A percentile compares a stretch with the other conserved stretches of the same genome.
These are phyloP conservation scores for Pipra filicauda DNA, from an alignment of 2,113 vertebrate species.

Conservation along the genomic window DNA sequence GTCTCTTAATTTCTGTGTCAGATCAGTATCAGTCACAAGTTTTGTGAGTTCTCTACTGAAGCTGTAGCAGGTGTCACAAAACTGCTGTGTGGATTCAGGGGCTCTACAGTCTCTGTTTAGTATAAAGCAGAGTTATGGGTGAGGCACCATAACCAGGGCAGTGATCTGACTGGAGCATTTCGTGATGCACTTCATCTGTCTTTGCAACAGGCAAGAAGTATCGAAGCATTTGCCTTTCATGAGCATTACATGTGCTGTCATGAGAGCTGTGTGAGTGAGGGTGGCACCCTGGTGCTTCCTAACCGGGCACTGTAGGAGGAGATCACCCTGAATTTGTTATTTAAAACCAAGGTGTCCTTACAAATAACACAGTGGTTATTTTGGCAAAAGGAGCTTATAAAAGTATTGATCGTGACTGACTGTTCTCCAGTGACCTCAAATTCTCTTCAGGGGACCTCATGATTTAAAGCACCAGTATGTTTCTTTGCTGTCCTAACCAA, in stretches of 20 bases:
- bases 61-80: slow-evolving; percentile 7
- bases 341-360: slow-evolving; percentile 51
- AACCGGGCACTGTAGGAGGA: neutral
- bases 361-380: neutral
- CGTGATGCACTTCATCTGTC: neutral
- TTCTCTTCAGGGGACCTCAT: slow-evolving; percentile 28
- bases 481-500: slow-evolving; percentile 5
- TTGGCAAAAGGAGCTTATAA: neutral
- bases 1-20: neutral
- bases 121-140: neutral
- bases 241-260: neutral
- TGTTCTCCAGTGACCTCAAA: slow-evolving; percentile 52
- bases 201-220: neutral
- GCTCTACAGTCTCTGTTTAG: neutral
- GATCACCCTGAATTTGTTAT: neutral
- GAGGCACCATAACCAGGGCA: neutral
- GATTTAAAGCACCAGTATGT: neutral
- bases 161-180: neutral
- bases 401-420: neutral
- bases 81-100: neutral
- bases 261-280: neutral
- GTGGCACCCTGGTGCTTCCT: neutral
- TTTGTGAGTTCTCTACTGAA: neutral
- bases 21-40: neutral
- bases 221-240: neutral